Evolutionary conservation across 2,888 invertebrate species (phyloP), one percentile per base, ranked within the genome.

Genomic region (Lypha dubia): DNA sequence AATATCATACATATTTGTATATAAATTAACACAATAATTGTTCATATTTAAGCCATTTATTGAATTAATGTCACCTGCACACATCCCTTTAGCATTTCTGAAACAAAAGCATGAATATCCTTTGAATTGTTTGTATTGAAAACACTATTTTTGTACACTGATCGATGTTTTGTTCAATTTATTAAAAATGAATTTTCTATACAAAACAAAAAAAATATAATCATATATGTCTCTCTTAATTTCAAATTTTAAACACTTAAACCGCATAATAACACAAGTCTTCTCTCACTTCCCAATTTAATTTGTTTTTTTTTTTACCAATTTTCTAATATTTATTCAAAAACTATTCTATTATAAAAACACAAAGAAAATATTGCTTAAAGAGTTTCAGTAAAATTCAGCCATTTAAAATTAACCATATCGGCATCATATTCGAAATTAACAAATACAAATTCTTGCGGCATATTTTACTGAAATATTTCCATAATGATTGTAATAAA

Each of bases 201-300:
- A n/a, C n/a, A n/a, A n/a, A n/a, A n/a, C n/a, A n/a, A n/a, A n/a
- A n/a, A n/a, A n/a, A n/a, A 11, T 20, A 13, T 17, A 24, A 41
- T n/a, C n/a, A 65, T 20, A n/a, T n/a, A n/a, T n/a, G n/a, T 24
- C 17, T 65, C 8, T 62, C 20, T 28, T 32, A 65, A 24, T 49
- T 38, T 58, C 7, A 46, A 73, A 49, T 56, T n/a, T 20, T 22
- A 74, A 84, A 84, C 84, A 84, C 84, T 84, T 84, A 84, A 84
- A 79, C 84, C 84, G 84, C 84, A 77, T 84, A 81, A 77, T 60
- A 81, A 84, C 84, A 84, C 84, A 84, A 79, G 65, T 44, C 76
- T 70, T 67, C 13, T 58, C 24, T 44, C 32, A 17, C 44, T 15
- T 20, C 44, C 24, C 44, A n/a, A n/a, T n/a, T n/a, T n/a, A n/a